Evolutionary conservation across 2,888 invertebrate genomes (phyloP).

Genomic region (Palloptera scutellata): DNA sequence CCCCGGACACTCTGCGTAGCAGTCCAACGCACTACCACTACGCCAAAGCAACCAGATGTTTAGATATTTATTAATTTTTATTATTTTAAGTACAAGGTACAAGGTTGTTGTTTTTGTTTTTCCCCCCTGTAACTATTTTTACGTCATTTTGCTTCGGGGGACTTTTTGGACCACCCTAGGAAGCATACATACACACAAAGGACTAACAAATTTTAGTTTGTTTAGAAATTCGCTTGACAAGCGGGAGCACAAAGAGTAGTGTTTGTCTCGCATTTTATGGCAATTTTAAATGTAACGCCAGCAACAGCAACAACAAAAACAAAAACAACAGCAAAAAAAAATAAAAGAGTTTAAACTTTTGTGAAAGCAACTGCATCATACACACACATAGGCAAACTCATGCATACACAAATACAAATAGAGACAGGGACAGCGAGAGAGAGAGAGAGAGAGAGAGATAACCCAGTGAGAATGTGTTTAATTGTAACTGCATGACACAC

Average conservation of each 20-base stretch:
- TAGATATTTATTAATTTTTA: no score
- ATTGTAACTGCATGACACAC: conserved; percentile 47
- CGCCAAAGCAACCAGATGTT: no score
- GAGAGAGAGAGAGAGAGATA: not conserved
- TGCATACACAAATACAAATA: not conserved
- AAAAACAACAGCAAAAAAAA: conserved; percentile 23
- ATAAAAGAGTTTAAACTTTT: conserved; percentile 34
- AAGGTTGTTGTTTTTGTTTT: no score
- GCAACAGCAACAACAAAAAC: not conserved
- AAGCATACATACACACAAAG: no score
- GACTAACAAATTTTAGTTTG: conserved; percentile 21
- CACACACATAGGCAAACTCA: not conserved
- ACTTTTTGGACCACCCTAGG: no score
- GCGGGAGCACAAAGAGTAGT: not conserved
- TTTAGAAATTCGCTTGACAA: conserved; percentile 27
- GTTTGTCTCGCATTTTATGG: conserved; percentile 40
- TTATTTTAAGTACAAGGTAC: no score
- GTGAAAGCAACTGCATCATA: conserved; percentile 1
- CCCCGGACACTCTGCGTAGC: no score
- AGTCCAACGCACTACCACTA: no score
- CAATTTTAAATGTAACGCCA: conserved; percentile 35
- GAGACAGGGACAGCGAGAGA: not conserved
- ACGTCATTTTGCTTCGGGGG: no score
- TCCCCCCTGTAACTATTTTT: no score
- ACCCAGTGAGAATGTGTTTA: conserved; percentile 42